Conservation (phyloP, 2,113 vertebrate species). For the Amia ocellicauda region DNA sequence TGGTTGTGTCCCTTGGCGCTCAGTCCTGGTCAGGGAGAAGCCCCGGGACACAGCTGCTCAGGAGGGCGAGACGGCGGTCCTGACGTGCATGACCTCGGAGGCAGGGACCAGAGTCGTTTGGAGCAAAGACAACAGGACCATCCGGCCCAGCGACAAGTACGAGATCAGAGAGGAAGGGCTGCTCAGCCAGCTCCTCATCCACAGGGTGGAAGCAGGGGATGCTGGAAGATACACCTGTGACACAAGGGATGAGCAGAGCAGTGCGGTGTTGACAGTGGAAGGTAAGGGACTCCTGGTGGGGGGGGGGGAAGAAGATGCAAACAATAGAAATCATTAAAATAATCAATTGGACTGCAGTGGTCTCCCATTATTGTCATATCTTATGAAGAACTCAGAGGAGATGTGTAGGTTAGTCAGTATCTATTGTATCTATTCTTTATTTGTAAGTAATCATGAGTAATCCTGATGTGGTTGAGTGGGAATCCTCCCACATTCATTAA, state of each 20-base stretch:
- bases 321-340: no score
- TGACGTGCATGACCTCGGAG: slow-evolving; percentile 54
- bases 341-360: no score
- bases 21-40: not conserved
- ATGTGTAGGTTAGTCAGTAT: no score
- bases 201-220: slow-evolving; percentile 47
- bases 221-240: slow-evolving; percentile 58
- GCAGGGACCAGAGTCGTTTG: slow-evolving; percentile 34
- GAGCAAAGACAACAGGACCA: slow-evolving; percentile 51
- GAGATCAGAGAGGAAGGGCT: slow-evolving; percentile 52
- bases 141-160: slow-evolving; percentile 55
- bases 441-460: no score
- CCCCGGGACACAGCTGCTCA: slow-evolving; percentile 32
- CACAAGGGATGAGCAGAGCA: slow-evolving; percentile 49
- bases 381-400: no score
- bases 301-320: no score
- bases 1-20: not conserved
- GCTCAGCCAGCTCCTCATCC: slow-evolving; percentile 50
- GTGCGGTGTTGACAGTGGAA: slow-evolving; percentile 53
- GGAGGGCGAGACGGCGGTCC: slow-evolving; percentile 47
- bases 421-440: no score
- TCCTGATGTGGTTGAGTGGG: no score
- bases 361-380: no score
- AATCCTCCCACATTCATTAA: no score
- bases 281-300: slow-evolving; percentile 41